A percentile compares a stretch with the other conserved stretches of the same genome.
phyloP scores from a whole-genome alignment of 1,140 invertebrate species.

The Diorhabda elongata region DNA sequence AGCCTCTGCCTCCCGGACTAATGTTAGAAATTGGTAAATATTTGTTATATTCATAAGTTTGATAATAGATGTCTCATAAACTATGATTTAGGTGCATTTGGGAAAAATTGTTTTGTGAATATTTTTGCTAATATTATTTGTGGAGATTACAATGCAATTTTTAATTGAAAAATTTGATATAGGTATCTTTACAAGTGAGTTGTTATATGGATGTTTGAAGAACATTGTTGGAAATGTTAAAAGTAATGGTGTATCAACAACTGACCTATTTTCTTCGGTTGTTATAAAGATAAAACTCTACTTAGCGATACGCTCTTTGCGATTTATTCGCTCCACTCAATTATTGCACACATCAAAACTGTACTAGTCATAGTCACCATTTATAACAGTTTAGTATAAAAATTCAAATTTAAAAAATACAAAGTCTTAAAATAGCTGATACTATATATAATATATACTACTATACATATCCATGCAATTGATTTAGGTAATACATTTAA shows the following conservation, averaged over 20 bases:
- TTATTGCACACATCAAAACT: conserved; percentile 48
- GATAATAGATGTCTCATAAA: no score
- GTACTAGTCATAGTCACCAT: conserved; percentile 48
- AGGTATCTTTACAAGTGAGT: neutral
- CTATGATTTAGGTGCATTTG: no score
- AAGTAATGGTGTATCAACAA: no score
- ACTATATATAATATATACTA: conserved; percentile 46
- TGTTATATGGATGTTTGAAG: neutral
- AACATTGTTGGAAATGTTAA: neutral
- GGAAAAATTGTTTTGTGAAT: no score
- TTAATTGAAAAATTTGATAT: neutral
- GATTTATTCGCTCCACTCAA: conserved; percentile 23
- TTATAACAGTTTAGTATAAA: conserved; percentile 51
- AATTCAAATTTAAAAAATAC: conserved; percentile 51
- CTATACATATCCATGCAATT: conserved; percentile 49
- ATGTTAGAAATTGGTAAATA: no score
- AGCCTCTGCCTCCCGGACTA: no score
- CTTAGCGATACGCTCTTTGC: conserved; percentile 25
- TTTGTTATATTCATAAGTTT: no score
- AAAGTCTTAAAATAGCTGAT: conserved; percentile 49
- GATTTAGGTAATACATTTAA: conserved; percentile 43
- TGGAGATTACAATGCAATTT: neutral
- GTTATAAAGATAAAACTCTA: conserved; percentile 44
- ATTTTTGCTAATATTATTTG: no score
- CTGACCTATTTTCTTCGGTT: conserved; percentile 21